These are phyloP conservation scores for Pogonophryne albipinna DNA, from an alignment of 2,797 vertebrate genomes.

Conservation along the genomic window DNA sequence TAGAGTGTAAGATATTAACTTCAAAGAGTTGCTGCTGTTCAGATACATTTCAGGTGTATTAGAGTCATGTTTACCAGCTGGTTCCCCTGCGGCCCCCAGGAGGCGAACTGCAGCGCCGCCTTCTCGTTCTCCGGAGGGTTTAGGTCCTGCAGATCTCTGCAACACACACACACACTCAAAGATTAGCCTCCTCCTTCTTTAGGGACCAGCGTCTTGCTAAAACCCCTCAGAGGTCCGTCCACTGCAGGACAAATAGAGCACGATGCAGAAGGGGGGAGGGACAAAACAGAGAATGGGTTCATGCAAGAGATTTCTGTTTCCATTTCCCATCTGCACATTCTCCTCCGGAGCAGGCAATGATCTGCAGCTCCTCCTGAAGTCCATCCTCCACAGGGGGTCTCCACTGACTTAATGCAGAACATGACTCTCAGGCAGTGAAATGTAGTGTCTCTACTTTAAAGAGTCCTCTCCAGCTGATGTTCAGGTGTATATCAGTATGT, in stretches of 20 bases:
- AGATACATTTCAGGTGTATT: background rate
- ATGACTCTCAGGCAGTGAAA: slow-evolving; percentile 74
- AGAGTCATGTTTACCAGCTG: slow-evolving; percentile 83
- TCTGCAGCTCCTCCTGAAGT: slow-evolving; percentile 40
- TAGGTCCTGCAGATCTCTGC: slow-evolving; percentile 84
- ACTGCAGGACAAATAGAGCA: slow-evolving; percentile 66
- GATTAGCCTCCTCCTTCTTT: slow-evolving; percentile 35
- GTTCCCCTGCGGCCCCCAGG: slow-evolving; percentile 87
- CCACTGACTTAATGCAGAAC: slow-evolving; percentile 54
- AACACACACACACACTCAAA: slow-evolving; percentile 73
- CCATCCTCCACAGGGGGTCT: slow-evolving; percentile 45
- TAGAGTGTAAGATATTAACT: too few relatives aligned
- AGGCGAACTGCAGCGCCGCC: slow-evolving; percentile 82
- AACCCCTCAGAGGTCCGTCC: slow-evolving; percentile 61
- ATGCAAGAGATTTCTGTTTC: slow-evolving; percentile 75
- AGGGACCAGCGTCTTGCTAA: slow-evolving; percentile 35
- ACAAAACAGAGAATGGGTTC: slow-evolving; percentile 70
- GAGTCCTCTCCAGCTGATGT: too few relatives aligned
- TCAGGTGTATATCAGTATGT: too few relatives aligned
- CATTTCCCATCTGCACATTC: slow-evolving; percentile 28
- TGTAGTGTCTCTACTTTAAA: background rate
- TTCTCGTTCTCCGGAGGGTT: slow-evolving; percentile 72
- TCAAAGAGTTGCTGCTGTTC: slow-evolving; percentile 3
- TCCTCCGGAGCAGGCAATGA: slow-evolving; percentile 61
- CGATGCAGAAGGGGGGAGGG: slow-evolving; percentile 77